A percentile compares a stretch with the other conserved stretches of the same genome.
Evolutionary conservation across 1,140 invertebrate species (phyloP).

Genomic region (Stegodyphus mimosarum): DNA sequence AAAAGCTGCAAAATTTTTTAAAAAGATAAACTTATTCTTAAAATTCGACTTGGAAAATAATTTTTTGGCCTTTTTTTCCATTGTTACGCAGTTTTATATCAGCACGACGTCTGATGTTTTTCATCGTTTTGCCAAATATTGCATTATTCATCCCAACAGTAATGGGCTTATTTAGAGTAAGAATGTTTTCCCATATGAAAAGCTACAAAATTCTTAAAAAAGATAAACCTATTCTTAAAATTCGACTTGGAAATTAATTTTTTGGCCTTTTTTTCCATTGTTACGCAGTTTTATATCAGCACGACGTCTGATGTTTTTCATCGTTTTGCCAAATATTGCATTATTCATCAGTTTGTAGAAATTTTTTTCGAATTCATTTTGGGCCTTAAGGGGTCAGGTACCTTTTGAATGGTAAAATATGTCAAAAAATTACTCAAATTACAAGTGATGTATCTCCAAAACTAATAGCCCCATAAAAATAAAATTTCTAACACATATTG

Average conservation of each 20-base stretch:
- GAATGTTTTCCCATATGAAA: conserved; percentile 28
- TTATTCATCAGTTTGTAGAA: conserved; percentile 8
- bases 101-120: background rate
- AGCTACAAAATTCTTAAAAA: background rate
- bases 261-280: background rate
- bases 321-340: conserved; percentile 1
- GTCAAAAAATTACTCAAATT: too few species aligned
- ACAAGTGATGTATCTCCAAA: too few species aligned
- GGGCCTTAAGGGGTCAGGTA: too few species aligned
- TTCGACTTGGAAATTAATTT: conserved; percentile 6
- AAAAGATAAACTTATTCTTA: background rate
- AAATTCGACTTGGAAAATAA: conserved; percentile 4
- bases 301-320: background rate
- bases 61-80: conserved; percentile 2
- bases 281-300: conserved; percentile 1
- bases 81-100: background rate
- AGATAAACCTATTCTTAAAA: background rate
- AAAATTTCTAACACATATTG: too few species aligned
- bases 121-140: conserved; percentile 6
- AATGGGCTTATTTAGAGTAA: too few species aligned
- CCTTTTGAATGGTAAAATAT: too few species aligned
- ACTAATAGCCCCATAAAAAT: too few species aligned
- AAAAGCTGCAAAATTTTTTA: background rate
- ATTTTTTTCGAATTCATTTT: background rate
- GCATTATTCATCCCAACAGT: conserved; percentile 5